Percentiles rank a stretch among this genome's conserved stretches.
Conservation (phyloP, 2,797 vertebrate genomes). For the Morelia viridis region DNA sequence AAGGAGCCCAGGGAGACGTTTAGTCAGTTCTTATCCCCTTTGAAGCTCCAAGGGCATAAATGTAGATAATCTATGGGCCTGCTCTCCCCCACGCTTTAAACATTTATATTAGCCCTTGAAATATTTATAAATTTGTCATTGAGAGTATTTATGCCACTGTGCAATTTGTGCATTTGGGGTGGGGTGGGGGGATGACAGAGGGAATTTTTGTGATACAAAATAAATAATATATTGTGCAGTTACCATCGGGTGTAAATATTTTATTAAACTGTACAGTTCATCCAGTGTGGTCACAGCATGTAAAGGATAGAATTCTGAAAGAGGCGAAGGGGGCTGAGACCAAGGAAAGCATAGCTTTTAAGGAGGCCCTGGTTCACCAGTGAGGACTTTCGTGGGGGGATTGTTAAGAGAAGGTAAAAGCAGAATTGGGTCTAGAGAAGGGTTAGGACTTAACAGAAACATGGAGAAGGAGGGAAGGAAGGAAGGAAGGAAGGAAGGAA, state of each 20-base stretch:
- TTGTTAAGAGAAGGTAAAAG: slow-evolving; percentile 4
- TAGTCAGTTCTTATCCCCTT: slow-evolving; percentile 1
- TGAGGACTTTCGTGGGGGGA: not conserved
- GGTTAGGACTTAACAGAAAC: not conserved
- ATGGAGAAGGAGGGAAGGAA: not conserved
- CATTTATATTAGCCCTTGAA: slow-evolving; percentile 67
- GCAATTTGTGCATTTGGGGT: slow-evolving; percentile 50
- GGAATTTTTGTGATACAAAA: slow-evolving; percentile 62
- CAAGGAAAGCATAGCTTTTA: slow-evolving; percentile 32
- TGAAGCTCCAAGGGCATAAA: not conserved
- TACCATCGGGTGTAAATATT: slow-evolving; percentile 64
- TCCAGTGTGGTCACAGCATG: slow-evolving; percentile 41
- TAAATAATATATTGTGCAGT: slow-evolving; percentile 70
- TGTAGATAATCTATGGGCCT: slow-evolving; percentile 25
- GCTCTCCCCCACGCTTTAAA: slow-evolving; percentile 51
- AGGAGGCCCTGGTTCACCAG: slow-evolving; percentile 3
- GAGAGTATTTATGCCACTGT: slow-evolving; percentile 60
- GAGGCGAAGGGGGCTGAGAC: not conserved
- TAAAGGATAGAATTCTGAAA: slow-evolving; percentile 10
- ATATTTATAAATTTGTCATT: slow-evolving; percentile 69
- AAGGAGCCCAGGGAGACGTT: not conserved
- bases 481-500: too few species aligned
- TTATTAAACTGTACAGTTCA: slow-evolving; percentile 58
- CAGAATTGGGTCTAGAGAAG: not conserved
- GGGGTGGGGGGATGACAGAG: slow-evolving; percentile 36